Evolutionary conservation across 2,113 vertebrate genomes (phyloP).

Genomic region (Micromys minutus): DNA sequence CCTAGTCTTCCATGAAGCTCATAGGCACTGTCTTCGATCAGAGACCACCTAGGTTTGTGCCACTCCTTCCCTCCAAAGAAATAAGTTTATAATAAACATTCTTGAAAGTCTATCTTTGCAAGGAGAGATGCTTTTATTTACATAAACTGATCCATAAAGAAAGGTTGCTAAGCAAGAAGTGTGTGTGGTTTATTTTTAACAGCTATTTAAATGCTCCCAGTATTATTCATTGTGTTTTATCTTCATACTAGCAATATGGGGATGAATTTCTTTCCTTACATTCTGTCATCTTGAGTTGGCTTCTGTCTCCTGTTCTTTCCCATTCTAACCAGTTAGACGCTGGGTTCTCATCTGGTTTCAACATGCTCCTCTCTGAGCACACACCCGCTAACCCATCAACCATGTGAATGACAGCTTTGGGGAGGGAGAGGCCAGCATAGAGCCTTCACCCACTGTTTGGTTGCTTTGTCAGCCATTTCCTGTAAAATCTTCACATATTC

Average conservation of each 20-base stretch:
- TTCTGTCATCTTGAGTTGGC: constrained; percentile 29
- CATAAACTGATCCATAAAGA: constrained; percentile 18
- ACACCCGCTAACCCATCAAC: background rate
- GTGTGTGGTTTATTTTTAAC: constrained; percentile 51
- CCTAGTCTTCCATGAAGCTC: background rate
- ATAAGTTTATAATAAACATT: constrained; percentile 36
- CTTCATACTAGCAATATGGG: constrained; percentile 1
- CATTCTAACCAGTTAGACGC: background rate
- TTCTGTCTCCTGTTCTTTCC: constrained; percentile 1
- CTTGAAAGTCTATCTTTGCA: constrained; percentile 21
- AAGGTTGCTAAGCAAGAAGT: constrained; percentile 31
- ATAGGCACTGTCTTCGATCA: background rate
- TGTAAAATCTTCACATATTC: background rate
- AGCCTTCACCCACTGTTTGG: background rate
- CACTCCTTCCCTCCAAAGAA: constrained; percentile 23
- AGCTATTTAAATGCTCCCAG: constrained; percentile 32
- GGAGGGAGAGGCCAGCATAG: background rate
- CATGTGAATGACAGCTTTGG: background rate
- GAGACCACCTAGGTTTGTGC: constrained; percentile 1
- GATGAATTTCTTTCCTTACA: constrained; percentile 34
- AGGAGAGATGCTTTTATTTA: constrained; percentile 37
- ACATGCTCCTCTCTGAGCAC: background rate
- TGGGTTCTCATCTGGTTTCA: background rate
- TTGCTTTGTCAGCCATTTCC: background rate
- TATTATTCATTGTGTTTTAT: constrained; percentile 22